Conservation (phyloP, 2,888 invertebrate species). For the Theretra japonica region DNA sequence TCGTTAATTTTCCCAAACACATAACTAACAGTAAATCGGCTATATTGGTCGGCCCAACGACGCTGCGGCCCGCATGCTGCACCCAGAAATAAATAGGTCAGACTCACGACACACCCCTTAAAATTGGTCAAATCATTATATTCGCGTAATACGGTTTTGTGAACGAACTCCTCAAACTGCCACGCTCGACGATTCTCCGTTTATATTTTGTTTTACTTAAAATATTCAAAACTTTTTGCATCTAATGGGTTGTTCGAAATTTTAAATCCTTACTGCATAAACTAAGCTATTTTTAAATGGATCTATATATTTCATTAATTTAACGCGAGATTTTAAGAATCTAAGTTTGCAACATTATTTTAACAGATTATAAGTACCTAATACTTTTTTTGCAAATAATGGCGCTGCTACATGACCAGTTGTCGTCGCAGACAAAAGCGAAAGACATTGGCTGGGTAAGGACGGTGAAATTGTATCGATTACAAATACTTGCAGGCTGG, state of each 20-base stretch:
- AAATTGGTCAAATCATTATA: conserved; percentile 32
- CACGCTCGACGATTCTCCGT: no score
- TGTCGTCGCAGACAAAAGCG: not conserved
- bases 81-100: conserved; percentile 27
- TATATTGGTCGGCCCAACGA: not conserved
- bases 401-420: not conserved
- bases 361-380: not conserved
- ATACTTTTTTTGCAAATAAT: not conserved
- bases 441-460: conserved; percentile 2
- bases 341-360: no score
- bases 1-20: not conserved
- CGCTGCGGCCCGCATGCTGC: not conserved
- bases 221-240: not conserved
- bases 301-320: no score
- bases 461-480: conserved; percentile 6
- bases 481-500: not conserved
- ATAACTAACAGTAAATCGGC: not conserved
- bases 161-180: not conserved
- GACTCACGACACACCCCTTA: conserved; percentile 21
- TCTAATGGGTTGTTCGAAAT: not conserved
- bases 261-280: not conserved
- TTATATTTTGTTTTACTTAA: not conserved
- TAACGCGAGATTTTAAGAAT: no score
- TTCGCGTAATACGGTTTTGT: conserved; percentile 8
- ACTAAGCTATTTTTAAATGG: not conserved